Base-by-base conservation (phyloP, 2,888 invertebrate species). In the Labia minor region DNA sequence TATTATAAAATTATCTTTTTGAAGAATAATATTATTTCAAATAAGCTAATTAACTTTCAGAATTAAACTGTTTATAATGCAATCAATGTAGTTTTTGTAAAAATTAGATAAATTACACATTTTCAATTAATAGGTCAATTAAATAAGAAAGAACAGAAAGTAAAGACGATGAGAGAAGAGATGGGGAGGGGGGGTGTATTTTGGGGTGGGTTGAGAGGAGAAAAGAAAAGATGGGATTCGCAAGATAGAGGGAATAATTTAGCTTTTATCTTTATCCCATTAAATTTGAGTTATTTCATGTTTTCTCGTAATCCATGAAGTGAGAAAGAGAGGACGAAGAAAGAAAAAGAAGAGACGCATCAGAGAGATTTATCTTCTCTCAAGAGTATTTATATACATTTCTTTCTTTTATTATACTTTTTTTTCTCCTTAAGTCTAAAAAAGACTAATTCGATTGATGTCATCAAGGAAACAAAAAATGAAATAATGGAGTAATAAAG, bases 261-360 rank as follows among this genome's bases (percentile, higher is more conserved):
- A 4, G 49, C 49, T 49, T 49, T 49, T 49, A 49, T 49, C 49
- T 49, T 49, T 49, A 49, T 49, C 49, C 49, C 49, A 49, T 49
- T 49, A 49, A 49, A 49, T 49, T 49, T 49, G 49, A 49, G 49
- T 49, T 49, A 49, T 49, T 49, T 49, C 49, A 49, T 49, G 49
- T 49, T 49, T 49, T 49, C 49, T 49, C 49, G 49, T 49, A 49
- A 49, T 49, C 49, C 49, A n/a, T 49, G 49, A 49, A 16, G 16
- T 26, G 26, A 3, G 26, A 26, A 26, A 26, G 26, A 26, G 26
- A 26, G n/a, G n/a, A n/a, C n/a, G n/a, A 26, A 26, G 26, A 26
- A 26, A 26, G 26, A 26, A 8, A 26, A 26, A 26, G 26, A 26
- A 26, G 26, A 26, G 8, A 26, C 26, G 26, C 26, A 26, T 26